Evolutionary conservation across 2,113 vertebrate species (phyloP), one percentile per base, ranked within the genome.

Genomic region (Corydoras maculifer): DNA sequence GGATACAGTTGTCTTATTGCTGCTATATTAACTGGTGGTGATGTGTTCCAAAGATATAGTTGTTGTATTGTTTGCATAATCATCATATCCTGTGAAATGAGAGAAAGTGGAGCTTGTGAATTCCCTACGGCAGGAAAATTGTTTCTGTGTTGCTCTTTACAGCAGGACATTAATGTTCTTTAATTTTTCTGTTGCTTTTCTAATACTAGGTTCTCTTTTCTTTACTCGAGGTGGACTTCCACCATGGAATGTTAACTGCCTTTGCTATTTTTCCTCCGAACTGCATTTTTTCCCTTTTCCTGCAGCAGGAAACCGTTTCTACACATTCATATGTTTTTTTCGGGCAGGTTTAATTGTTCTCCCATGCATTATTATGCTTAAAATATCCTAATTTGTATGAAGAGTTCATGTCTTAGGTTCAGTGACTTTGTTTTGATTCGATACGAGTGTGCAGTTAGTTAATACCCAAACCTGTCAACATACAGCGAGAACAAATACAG

Each of bases 191-290:
- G 4, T 58, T 32, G 51, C 43, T 50, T 53, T 69, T 66, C 62
- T 55, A 61, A 18, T 51, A 18, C 18, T 55, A 32, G 12, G 15
- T 35, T 65, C 62, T 66, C 35, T 67, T 65, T 25, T 14, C 57
- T 57, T 77, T 69, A 77, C 65, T 68, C 66, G 9, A 30, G n/a
- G 48, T 61, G 49, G 62, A 66, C 67, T 58, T 12, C 57, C 53
- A 68, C 71, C 73, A 57, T 66, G 76, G 62, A 74, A 77, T 74
- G 76, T 77, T 77, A 77, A 74, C 53, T 61, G 62, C 55, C 61
- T 64, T 50, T 54, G 49, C 57, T 49, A n/a, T 49, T 59, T 64
- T 18, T 54, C 58, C 9, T 54, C 54, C 58, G 6, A 30, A 65
- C 35, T 69, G 70, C 69, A 6, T 58, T 49, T 58, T 31, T 62